Evolutionary conservation across 2,888 invertebrate genomes (phyloP).

Genomic region (Asteroscopus sphinx): DNA sequence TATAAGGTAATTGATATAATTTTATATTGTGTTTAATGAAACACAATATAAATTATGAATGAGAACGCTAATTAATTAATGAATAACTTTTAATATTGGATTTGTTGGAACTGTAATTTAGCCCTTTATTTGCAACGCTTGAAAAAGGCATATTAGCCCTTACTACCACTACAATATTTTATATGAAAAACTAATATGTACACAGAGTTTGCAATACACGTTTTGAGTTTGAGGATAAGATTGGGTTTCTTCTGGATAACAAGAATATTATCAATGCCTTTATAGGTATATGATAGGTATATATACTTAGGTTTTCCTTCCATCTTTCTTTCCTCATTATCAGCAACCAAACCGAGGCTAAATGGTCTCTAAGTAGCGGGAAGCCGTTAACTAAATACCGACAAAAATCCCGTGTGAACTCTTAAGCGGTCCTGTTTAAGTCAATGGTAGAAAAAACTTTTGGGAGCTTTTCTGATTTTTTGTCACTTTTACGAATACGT

Average conservation of each 20-base stretch:
- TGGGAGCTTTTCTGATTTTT: not conserved
- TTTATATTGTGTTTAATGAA: no score
- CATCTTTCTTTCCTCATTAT: conserved; percentile 13
- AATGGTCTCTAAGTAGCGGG: not conserved
- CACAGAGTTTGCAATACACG: no score
- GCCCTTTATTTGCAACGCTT: no score
- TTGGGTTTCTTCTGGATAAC: conserved; percentile 22
- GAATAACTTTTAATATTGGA: no score
- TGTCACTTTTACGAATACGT: not conserved
- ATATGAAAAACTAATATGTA: no score
- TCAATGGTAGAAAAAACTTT: not conserved
- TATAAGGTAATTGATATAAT: no score
- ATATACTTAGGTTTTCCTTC: conserved; percentile 2
- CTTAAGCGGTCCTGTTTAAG: conserved; percentile 16
- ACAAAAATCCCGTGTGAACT: conserved; percentile 29
- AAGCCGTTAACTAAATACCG: not conserved
- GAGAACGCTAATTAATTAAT: no score
- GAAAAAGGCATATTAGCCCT: no score
- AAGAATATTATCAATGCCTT: not conserved
- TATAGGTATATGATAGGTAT: no score
- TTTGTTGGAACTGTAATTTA: no score
- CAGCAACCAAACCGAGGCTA: not conserved
- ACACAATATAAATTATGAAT: no score
- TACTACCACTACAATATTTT: no score
- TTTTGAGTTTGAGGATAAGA: conserved; percentile 8